Base-by-base conservation (phyloP, 2,797 vertebrate genomes). In the Decapterus maruadsi region DNA sequence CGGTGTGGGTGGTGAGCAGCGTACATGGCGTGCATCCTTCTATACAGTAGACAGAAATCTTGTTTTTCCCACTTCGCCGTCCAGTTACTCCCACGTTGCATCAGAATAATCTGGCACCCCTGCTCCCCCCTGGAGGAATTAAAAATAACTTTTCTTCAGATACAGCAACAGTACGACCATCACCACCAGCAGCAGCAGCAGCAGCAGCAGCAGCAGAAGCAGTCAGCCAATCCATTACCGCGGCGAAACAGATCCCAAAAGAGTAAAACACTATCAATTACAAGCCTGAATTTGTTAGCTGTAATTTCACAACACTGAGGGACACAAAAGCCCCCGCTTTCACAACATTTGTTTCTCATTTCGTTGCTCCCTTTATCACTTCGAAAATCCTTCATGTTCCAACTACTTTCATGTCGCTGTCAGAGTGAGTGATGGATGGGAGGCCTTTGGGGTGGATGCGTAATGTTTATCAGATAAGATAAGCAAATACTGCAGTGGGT, bases 401-500 rank as follows among this genome's bases (percentile, higher is more conserved):
- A 87, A 58, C 61, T 58, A 64, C 83, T 85, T 92, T 93, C 85
- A 75, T 92, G 81, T 38, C 2, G 68, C 81, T 83, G 93, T 90
- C 90, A 78, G 56, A 75, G 29, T 60, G 80, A 90, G 70, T 82
- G 81, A 91, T 84, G 65, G 69, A 83, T 80, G 53, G 75, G 67
- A 83, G 26, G 76, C 53, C 73, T 81, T 82, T 68, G 46, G 76
- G 75, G 75, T 89, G 72, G 73, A 86, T 77, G 80, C 43, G 73
- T 86, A 89, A 89, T 89, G 92, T 93, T 93, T 92, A 82, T 79
- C 84, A 86, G 90, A 93, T 93, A 94, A 90, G 88, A 87, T 87
- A 83, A 84, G 89, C 87, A 92, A 93, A 92, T 83, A 89, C 59
- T 55, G 78, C 77, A 42, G 54, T 72, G 85, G 70, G 78, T 73